A percentile compares a stretch with the other conserved stretches of the same genome.
These are phyloP conservation scores for Strigops habroptila DNA, from an alignment of 2,113 vertebrate genomes.

Conservation along the genomic window DNA sequence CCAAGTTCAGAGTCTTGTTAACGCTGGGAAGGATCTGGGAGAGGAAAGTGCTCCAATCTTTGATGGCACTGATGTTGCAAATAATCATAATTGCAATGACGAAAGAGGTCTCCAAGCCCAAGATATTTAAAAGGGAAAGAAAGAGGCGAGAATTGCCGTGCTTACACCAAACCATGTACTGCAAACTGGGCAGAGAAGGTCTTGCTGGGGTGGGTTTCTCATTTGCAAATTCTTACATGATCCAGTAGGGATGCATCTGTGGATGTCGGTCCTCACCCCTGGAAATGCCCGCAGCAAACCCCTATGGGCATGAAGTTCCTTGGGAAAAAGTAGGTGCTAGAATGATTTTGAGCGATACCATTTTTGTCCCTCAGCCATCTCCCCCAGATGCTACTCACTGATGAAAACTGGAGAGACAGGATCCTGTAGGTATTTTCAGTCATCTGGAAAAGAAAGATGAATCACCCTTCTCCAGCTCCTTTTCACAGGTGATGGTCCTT, in stretches of 20 bases:
- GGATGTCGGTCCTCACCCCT: neutral
- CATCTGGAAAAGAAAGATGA: constrained; percentile 43
- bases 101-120: constrained; percentile 7
- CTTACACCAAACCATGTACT: constrained; percentile 6
- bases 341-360: neutral
- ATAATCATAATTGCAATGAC: constrained; percentile 75
- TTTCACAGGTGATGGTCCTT: neutral
- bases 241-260: neutral
- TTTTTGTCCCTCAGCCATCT: neutral
- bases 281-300: neutral
- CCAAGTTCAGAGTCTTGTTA: constrained; percentile 81
- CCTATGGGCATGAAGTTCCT: constrained; percentile 20
- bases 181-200: neutral
- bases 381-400: neutral
- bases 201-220: neutral
- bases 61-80: constrained; percentile 86
- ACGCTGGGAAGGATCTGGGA: constrained; percentile 84
- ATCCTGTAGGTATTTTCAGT: constrained; percentile 32
- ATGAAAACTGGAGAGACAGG: neutral
- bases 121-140: constrained; percentile 19
- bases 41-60: constrained; percentile 86
- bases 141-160: neutral
- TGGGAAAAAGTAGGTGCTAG: neutral
- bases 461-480: neutral
- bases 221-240: constrained; percentile 35